Base-by-base conservation (phyloP, 2,888 invertebrate genomes). In the Serrognathus titanus region DNA sequence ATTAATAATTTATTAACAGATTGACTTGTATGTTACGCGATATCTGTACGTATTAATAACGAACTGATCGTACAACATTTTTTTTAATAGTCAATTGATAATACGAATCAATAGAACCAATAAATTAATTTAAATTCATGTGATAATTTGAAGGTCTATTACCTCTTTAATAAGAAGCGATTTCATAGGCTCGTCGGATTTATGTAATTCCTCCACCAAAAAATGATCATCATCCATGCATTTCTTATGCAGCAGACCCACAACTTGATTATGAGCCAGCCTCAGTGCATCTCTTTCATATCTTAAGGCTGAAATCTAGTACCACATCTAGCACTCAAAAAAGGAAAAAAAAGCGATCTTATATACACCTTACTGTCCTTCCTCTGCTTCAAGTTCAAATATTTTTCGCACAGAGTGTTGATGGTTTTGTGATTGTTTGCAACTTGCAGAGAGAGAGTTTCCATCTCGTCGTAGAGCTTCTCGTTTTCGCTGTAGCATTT, bases 251-350 rank as follows among this genome's bases (percentile, higher is more conserved):
- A 76, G 57, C 16, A 75, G 50, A 40, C 60, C 64, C 9, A 74
- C 71, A 45, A 76, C 56, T 57, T 72, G 68, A 56, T 72, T 70
- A 51, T 76, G 75, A 16, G 71, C 71, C 46, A 72, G 40, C 53
- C 67, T 64, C 31, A 76, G 54, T 1, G 73, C 72, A 50, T 74
- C 70, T 47, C 72, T 63, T 55, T 75, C 71, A 24, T 60, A 65
- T 62, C 65, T 71, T 16, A 76, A 59, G 56, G 65, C 67, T 1
- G 45, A 43, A 51, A 73, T 69, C 72, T 72, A 54, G 45, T 53
- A 51, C 46, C 16, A 40, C 11, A 5, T 20, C n/a, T 24, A 49
- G 36, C 38, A 10, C 8, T 12, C 8, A 3, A 38, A 9, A 36
- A 36, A 3, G 4, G 7, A 12, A 7, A 12, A 40, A 43, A 40